Percentiles rank a stretch among this genome's conserved stretches.
phyloP scores from a whole-genome alignment of 2,888 invertebrate genomes.

The Sericinus montela region DNA sequence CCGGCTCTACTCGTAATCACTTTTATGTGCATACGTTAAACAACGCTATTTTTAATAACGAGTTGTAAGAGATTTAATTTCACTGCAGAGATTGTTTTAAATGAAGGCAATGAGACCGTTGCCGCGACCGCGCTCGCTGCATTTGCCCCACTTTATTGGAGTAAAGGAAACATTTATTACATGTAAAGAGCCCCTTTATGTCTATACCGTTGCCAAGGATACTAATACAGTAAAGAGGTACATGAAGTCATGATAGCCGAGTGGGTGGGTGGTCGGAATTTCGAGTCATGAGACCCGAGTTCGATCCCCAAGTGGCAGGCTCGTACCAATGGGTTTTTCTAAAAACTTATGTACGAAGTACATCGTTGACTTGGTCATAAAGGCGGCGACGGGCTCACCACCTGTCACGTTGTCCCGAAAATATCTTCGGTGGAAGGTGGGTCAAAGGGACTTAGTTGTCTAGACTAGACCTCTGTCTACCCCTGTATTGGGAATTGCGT shows the following conservation, averaged over 20 bases:
- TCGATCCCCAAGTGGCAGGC: too few species aligned
- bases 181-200: conserved; percentile 63
- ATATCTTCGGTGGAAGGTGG: too few species aligned
- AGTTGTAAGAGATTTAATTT: conserved; percentile 30
- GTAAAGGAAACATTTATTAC: conserved; percentile 65
- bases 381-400: too few species aligned
- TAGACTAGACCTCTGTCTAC: too few species aligned
- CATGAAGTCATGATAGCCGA: conserved; percentile 31
- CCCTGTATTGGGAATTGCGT: too few species aligned
- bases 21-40: conserved; percentile 19
- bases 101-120: conserved; percentile 54
- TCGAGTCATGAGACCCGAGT: too few species aligned
- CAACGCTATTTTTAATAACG: conserved; percentile 20
- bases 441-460: too few species aligned
- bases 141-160: conserved; percentile 55
- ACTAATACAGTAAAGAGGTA: conserved; percentile 42
- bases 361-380: too few species aligned
- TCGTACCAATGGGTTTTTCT: too few species aligned
- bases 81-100: conserved; percentile 50
- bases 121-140: conserved; percentile 36
- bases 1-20: conserved; percentile 7
- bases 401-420: too few species aligned
- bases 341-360: too few species aligned
- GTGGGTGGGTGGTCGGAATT: too few species aligned
- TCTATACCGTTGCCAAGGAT: conserved; percentile 57